Evolutionary conservation across 2,113 vertebrate species (phyloP).

Genomic region (Callionymus lyra): DNA sequence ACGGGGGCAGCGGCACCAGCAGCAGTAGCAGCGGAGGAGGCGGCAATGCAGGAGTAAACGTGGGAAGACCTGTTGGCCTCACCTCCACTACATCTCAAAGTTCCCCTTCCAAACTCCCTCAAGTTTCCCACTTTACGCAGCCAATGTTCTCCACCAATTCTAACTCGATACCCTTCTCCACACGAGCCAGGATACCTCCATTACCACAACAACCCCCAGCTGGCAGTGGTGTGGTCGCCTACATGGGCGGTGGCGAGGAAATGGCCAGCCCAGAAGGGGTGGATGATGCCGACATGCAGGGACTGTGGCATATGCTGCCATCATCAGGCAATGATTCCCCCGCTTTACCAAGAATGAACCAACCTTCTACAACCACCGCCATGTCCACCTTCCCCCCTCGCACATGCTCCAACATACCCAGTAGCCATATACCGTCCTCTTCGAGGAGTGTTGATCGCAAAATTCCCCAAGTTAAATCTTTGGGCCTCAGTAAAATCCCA

Average conservation of each 20-base stretch:
- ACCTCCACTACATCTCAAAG: slow-evolving; percentile 12
- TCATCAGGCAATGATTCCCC: slow-evolving; percentile 70
- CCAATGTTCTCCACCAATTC: slow-evolving; percentile 32
- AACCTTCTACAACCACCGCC: slow-evolving; percentile 43
- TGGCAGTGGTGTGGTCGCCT: slow-evolving; percentile 77
- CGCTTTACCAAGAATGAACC: slow-evolving; percentile 55
- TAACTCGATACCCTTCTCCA: slow-evolving; percentile 33
- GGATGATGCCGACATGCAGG: slow-evolving; percentile 86
- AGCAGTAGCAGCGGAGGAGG: slow-evolving; percentile 79
- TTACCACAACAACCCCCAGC: slow-evolving; percentile 68
- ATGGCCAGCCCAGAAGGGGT: slow-evolving; percentile 95
- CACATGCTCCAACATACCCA: slow-evolving; percentile 24
- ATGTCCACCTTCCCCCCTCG: slow-evolving; percentile 59
- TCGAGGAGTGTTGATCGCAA: slow-evolving; percentile 43
- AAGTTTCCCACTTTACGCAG: slow-evolving; percentile 42
- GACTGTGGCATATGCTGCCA: slow-evolving; percentile 92
- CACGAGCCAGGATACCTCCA: slow-evolving; percentile 43
- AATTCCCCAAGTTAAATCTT: slow-evolving; percentile 54
- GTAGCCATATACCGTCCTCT: slow-evolving; percentile 27
- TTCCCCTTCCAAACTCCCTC: slow-evolving; percentile 49
- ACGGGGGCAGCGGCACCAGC: slow-evolving; percentile 83
- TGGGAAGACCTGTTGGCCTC: slow-evolving; percentile 29
- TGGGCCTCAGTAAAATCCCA: slow-evolving; percentile 66
- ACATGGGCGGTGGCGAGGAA: slow-evolving; percentile 96
- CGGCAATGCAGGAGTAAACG: slow-evolving; percentile 26